Evolutionary conservation across 2,113 vertebrate species (phyloP).

Genomic region (Microtus pennsylvanicus): DNA sequence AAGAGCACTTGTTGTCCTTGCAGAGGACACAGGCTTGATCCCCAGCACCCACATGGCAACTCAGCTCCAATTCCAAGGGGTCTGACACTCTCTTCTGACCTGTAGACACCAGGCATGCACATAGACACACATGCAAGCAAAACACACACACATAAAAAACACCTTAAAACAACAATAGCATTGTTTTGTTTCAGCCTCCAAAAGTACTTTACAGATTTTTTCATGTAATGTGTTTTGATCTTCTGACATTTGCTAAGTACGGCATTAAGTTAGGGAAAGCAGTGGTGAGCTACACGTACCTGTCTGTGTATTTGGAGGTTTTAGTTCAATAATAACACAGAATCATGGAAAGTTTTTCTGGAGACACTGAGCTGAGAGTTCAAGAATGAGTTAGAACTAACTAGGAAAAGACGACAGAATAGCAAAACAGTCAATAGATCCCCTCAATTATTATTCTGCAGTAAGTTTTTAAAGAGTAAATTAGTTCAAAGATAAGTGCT

Average conservation of each 20-base stretch:
- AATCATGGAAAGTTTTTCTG: conserved; percentile 5
- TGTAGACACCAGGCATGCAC: not conserved
- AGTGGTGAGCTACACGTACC: not conserved
- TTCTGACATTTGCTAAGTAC: conserved; percentile 49
- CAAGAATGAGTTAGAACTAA: conserved; percentile 23
- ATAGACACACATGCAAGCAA: not conserved
- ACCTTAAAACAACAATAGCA: not conserved
- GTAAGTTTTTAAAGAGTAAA: conserved; percentile 39
- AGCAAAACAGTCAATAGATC: conserved; percentile 28
- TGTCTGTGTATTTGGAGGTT: conserved; percentile 38
- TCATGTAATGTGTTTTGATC: conserved; percentile 17
- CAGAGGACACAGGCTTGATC: not conserved
- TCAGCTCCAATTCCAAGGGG: not conserved
- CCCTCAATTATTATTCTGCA: not conserved
- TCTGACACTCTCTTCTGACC: not conserved
- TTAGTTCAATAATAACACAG: not conserved
- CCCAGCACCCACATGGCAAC: not conserved
- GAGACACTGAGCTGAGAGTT: conserved; percentile 38
- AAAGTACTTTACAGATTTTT: not conserved
- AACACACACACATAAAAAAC: not conserved
- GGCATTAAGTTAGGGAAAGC: conserved; percentile 11
- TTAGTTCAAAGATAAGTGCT: conserved; percentile 52
- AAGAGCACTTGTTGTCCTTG: not conserved
- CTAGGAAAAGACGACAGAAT: conserved; percentile 29
- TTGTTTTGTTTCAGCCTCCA: not conserved